Base-by-base conservation (phyloP, 2,797 vertebrate species). In the Phrynocephalus forsythii region DNA sequence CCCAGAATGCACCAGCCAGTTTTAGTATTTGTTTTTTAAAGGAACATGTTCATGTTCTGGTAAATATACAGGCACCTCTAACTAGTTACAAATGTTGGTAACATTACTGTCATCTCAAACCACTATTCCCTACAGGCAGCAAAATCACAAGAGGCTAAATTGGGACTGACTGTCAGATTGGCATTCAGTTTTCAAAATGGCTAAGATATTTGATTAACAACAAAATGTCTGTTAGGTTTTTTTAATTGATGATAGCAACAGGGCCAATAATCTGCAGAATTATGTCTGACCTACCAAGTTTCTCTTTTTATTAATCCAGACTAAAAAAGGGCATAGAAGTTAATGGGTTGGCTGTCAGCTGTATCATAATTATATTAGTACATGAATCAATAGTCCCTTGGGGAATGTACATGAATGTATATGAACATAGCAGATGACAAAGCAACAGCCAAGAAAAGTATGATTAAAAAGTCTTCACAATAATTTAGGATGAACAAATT, bases 341-440 rank as follows among this genome's bases (percentile, higher is more conserved):
- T 93, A 94, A 93, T 87, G 77, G 84, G 67, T 86, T 86, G 79
- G 89, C 88, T 93, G 87, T 90, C 91, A 94, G 87, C 88, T 93
- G 86, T 91, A 94, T 94, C 93, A 91, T 91, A 95, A 93, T 95
- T 93, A 87, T 92, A 87, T 75, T 60, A 93, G 30, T 79, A 84
- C 63, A 89, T 93, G 91, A 94, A 95, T 95, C 94, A 93, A 91
- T 94, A 94, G 90, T 1, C 16, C 69, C 89, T 84, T 75, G 78
- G 81, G 78, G 86, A 26, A 60, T 93, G 89, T 79, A 92, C 93
- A 91, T 85, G 84, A 89, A 76, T 66, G 22, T 83, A 88, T 50
- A 89, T 10, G 79, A 92, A 69, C 28, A 83, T 3, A 87, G 52
- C 20, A 75, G 26, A 93, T 78, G 88, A 93, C 88, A 92, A 91